Conservation (phyloP, 1,140 invertebrate genomes). For the Asbolus verrucosus region DNA sequence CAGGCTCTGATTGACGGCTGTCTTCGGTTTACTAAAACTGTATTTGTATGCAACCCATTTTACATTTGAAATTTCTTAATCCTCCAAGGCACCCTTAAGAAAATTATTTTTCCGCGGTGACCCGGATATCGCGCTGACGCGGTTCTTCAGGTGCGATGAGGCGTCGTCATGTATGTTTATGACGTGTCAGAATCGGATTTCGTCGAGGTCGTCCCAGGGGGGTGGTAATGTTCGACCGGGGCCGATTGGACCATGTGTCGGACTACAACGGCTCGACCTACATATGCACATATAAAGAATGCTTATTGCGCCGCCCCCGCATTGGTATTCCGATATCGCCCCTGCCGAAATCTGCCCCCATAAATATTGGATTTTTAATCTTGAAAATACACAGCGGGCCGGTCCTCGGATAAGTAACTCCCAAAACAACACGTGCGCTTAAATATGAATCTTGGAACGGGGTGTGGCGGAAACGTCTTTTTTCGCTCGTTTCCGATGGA, state of each 20-base stretch:
- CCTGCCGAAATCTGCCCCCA: constrained; percentile 3
- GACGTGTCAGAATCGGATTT: constrained; percentile 32
- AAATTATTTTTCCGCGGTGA: not conserved
- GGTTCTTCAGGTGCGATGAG: constrained; percentile 1
- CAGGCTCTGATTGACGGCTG: too few species aligned
- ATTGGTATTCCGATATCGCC: constrained; percentile 18
- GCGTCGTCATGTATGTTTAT: constrained; percentile 31
- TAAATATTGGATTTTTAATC: constrained; percentile 45
- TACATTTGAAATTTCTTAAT: too few species aligned
- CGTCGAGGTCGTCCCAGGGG: not conserved
- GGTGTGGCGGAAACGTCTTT: too few species aligned
- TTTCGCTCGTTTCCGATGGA: not conserved
- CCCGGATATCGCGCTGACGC: not conserved
- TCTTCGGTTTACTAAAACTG: too few species aligned
- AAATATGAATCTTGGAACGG: constrained; percentile 2
- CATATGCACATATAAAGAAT: not conserved
- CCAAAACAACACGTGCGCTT: not conserved
- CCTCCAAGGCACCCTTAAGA: not conserved
- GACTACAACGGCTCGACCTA: too few species aligned
- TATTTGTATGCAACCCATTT: too few species aligned
- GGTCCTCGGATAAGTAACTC: constrained; percentile 1
- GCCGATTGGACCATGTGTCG: constrained; percentile 1
- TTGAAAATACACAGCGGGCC: not conserved
- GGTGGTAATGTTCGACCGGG: constrained; percentile 11
- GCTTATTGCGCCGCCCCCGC: not conserved